A percentile compares a stretch with the other conserved stretches of the same genome.
phyloP scores from a whole-genome alignment of 2,888 invertebrate species.

The Lycocerus yunnanus region DNA sequence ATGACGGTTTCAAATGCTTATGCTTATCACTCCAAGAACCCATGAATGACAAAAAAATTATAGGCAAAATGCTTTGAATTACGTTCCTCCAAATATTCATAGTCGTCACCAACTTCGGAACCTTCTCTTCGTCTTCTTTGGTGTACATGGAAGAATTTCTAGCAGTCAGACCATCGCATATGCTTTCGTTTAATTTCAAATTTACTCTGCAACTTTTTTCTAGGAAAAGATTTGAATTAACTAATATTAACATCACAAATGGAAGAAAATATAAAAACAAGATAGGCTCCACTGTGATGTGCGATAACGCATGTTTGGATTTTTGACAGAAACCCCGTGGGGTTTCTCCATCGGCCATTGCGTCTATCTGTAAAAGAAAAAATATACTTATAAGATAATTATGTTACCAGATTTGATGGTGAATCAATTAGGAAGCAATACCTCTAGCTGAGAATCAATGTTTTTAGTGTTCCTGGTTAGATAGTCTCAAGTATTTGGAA shows the following conservation, averaged over 20 bases:
- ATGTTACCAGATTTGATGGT: no score
- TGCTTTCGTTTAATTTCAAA: not conserved
- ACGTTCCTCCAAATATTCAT: not conserved
- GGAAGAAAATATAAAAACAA: not conserved
- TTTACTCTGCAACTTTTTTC: not conserved
- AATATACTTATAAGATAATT: no score
- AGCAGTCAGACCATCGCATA: not conserved
- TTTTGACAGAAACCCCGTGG: not conserved
- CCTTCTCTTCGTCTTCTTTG: not conserved
- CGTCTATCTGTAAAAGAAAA: not conserved
- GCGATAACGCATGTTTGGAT: not conserved
- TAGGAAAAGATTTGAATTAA: not conserved
- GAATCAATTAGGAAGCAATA: no score
- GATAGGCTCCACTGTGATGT: not conserved
- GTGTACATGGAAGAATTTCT: not conserved
- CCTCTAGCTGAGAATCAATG: no score
- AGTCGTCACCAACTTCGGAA: not conserved
- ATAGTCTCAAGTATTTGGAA: no score
- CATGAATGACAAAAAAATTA: not conserved
- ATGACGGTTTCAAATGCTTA: not conserved
- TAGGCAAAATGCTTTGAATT: not conserved
- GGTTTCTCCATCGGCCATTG: not conserved
- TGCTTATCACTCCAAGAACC: not conserved
- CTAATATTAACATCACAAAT: not conserved
- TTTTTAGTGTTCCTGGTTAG: no score